phyloP scores from a whole-genome alignment of 2,888 invertebrate species.

The Lamellibrachia satsuma region DNA sequence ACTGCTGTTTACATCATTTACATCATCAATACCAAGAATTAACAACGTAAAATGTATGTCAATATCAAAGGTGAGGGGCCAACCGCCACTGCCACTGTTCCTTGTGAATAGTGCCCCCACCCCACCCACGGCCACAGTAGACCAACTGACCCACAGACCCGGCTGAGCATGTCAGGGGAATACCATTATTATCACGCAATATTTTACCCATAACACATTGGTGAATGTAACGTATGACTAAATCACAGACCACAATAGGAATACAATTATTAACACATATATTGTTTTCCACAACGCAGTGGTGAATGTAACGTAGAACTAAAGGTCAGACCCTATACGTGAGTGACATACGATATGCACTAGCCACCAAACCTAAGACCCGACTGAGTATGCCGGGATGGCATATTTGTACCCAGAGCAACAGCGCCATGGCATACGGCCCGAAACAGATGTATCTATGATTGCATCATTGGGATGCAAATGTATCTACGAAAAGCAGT shows the following conservation, averaged over 20 bases:
- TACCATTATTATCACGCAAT: background rate
- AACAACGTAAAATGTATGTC: no score
- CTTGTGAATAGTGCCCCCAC: no score
- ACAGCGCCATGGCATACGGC: background rate
- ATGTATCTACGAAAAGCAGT: no score
- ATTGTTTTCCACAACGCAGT: background rate
- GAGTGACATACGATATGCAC: background rate
- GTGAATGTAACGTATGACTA: background rate
- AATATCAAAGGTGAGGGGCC: background rate
- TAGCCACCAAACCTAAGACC: background rate
- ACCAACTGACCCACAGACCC: background rate
- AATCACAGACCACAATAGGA: background rate
- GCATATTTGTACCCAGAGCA: background rate
- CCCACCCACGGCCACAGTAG: background rate
- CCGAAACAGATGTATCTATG: no score
- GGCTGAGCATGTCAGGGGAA: slow-evolving; percentile 19
- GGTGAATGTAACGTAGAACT: background rate
- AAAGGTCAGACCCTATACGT: background rate
- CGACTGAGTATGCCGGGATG: background rate
- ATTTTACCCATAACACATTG: background rate
- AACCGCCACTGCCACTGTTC: background rate
- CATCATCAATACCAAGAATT: no score
- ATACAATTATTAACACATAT: background rate
- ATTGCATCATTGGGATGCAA: no score
- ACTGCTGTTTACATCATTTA: no score